A percentile compares a stretch with the other conserved stretches of the same genome.
Conservation (phyloP, 2,797 vertebrate species). For the Coreius guichenoti region DNA sequence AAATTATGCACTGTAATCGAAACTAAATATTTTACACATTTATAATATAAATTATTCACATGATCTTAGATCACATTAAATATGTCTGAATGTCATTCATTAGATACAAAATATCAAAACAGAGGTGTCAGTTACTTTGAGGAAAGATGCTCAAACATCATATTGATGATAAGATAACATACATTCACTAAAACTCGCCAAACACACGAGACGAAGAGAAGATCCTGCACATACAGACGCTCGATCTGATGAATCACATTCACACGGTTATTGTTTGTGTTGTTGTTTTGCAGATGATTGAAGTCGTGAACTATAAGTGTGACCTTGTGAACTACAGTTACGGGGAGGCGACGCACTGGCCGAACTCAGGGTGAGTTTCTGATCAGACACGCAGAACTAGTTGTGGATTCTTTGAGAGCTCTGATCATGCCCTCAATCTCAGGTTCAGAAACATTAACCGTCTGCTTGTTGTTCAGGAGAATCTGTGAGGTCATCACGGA, state of each 20-base stretch:
- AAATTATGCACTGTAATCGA: background rate
- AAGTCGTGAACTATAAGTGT: constrained; percentile 98
- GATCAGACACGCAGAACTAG: background rate
- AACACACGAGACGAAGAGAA: too few species aligned
- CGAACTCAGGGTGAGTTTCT: constrained; percentile 91
- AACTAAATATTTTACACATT: background rate
- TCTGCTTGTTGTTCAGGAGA: constrained; percentile 79
- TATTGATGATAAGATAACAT: background rate
- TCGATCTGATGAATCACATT: background rate
- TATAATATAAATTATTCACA: too few species aligned
- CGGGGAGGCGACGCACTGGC: constrained; percentile 98
- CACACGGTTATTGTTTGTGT: background rate
- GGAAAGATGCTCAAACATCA: background rate
- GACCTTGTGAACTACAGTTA: constrained; percentile 99
- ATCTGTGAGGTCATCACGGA: constrained; percentile 98
- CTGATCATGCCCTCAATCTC: background rate
- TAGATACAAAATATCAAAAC: background rate
- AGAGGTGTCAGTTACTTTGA: background rate
- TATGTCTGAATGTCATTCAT: background rate
- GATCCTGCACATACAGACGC: background rate
- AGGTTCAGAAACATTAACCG: background rate
- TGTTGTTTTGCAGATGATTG: constrained; percentile 87
- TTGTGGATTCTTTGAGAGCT: background rate
- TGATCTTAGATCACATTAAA: background rate
- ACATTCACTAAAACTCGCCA: background rate